Conservation (phyloP, 2,797 vertebrate species). For the Molothrus aeneus region DNA sequence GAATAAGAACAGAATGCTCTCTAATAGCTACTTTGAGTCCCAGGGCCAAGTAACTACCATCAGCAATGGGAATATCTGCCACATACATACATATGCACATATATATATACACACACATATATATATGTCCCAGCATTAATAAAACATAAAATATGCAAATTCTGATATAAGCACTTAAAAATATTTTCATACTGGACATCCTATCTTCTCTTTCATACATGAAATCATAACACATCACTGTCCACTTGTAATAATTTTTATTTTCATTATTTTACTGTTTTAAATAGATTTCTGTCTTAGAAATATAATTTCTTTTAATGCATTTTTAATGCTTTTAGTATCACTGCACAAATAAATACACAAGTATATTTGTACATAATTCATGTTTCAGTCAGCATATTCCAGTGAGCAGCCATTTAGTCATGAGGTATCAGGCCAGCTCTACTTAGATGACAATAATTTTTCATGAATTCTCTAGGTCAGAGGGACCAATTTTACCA, state of each 20-base stretch:
- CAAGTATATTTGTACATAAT: neutral
- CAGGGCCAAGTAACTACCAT: neutral
- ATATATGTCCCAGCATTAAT: neutral
- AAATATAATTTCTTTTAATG: neutral
- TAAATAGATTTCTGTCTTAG: neutral
- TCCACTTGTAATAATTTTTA: neutral
- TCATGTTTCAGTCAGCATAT: neutral
- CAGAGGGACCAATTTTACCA: neutral
- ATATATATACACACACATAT: fast-evolving
- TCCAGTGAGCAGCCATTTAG: neutral
- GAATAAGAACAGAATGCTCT: neutral
- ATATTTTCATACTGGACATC: neutral
- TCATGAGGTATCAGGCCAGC: neutral
- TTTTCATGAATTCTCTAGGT: neutral
- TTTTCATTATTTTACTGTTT: neutral
- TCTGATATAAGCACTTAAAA: neutral
- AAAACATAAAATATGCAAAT: neutral
- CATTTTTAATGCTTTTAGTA: neutral
- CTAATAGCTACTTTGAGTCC: neutral
- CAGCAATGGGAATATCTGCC: neutral
- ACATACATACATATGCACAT: fast-evolving
- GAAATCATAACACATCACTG: neutral
- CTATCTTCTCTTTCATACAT: neutral
- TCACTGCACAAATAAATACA: neutral
- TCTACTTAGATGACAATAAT: neutral